Base-by-base conservation (phyloP, 1,140 invertebrate genomes). In the Lordiphosa collinella region DNA sequence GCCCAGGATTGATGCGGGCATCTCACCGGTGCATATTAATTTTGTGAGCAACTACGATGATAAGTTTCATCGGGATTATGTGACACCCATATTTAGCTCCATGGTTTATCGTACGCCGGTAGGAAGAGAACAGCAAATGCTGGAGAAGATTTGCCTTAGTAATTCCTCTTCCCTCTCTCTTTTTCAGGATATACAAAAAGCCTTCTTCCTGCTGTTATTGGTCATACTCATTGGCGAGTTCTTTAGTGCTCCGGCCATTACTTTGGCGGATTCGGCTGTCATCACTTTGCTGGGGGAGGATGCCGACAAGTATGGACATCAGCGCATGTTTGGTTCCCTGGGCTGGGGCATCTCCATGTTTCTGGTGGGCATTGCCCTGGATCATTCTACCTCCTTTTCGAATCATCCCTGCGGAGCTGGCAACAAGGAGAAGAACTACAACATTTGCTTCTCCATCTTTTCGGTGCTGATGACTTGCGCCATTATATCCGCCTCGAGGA, bases 281-380 rank as follows among this genome's bases (percentile, higher is more conserved):
- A 94, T 99, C 12, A 96, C 95, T 1, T 91, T 98, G 50, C 91
- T 99, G 0, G 96, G 96, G 0, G 97, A 98, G 88, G 95, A 97
- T 90, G 96, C 97, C 29, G 96, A 96, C 68, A 93, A 93, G 68
- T 99, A 99, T 88, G 98, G 98, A 0, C 95, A 97, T 66, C 98
- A 99, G 89, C 93, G 98, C 67, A 99, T 99, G 96, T 99, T 99
- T 87, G 98, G 98, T 0, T 99, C 97, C 22, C 90, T 99, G 40
- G 98, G 98, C 13, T 99, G 98, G 98, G 98, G 96, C 22, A 90
- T 99, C 56, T 95, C 98, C 8, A 99, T 99, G 98, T 99, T 99
- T 89, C 95, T 99, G 86, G 96, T 99, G 38, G 98, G 98, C 32
- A 98, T 98, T 67, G 98, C 96, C n/a, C 90, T 99, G 35, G 98